phyloP scores from a whole-genome alignment of 2,888 invertebrate species.

The Calephelis perditalis region DNA sequence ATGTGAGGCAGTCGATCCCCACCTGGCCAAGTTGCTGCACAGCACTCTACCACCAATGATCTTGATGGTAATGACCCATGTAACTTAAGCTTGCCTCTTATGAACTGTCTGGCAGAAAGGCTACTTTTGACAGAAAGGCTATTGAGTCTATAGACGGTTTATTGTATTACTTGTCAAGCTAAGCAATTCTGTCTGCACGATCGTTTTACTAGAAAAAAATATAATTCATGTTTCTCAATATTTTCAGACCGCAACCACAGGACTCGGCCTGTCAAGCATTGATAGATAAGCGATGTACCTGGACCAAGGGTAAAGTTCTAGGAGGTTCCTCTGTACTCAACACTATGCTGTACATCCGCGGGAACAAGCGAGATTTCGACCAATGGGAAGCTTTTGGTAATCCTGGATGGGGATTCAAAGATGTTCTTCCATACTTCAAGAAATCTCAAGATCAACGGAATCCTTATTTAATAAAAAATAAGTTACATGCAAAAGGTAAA shows the following conservation, averaged over 20 bases:
- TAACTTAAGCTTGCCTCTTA: too few relatives aligned
- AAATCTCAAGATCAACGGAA: slow-evolving; percentile 93
- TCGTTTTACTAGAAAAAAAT: too few relatives aligned
- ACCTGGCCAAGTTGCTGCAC: too few relatives aligned
- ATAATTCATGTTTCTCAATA: neutral
- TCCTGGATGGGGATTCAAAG: slow-evolving; percentile 91
- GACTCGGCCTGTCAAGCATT: slow-evolving; percentile 91
- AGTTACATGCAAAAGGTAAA: slow-evolving; percentile 84
- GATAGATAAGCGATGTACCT: slow-evolving; percentile 89
- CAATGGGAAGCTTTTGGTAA: slow-evolving; percentile 92
- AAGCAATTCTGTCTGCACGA: too few relatives aligned
- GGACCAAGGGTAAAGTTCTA: slow-evolving; percentile 93
- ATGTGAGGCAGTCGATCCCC: too few relatives aligned
- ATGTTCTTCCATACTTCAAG: slow-evolving; percentile 88
- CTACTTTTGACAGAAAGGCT: too few relatives aligned
- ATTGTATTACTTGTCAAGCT: too few relatives aligned
- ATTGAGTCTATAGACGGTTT: too few relatives aligned
- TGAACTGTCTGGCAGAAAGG: too few relatives aligned
- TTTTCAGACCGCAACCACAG: slow-evolving; percentile 88
- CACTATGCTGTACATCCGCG: slow-evolving; percentile 94
- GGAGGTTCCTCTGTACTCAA: slow-evolving; percentile 94
- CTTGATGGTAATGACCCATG: too few relatives aligned
- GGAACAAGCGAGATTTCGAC: slow-evolving; percentile 91
- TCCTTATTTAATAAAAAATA: slow-evolving; percentile 88
- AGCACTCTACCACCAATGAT: too few relatives aligned